Evolutionary conservation across 2,113 vertebrate species (phyloP).

Genomic region (Pseudorasbora parva): DNA sequence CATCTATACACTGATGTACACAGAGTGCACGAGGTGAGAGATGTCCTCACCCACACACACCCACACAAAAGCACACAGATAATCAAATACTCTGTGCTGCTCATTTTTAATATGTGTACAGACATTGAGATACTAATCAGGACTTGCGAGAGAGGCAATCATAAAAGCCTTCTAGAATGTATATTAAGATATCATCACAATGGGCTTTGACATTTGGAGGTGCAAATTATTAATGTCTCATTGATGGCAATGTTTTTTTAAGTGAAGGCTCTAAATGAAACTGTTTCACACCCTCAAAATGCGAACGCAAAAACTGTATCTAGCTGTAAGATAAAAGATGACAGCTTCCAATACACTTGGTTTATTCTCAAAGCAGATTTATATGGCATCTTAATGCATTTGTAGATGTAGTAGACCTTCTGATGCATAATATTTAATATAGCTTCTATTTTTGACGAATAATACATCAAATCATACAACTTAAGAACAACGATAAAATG

Average conservation of each 20-base stretch:
- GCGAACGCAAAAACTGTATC: background rate
- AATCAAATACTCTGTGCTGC: slow-evolving; percentile 18
- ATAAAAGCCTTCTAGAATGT: background rate
- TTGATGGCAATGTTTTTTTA: background rate
- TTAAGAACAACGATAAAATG: background rate
- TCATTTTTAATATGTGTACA: slow-evolving; percentile 7
- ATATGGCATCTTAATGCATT: background rate
- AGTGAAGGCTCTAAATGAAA: background rate
- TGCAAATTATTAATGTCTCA: slow-evolving; percentile 17
- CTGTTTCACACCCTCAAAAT: background rate
- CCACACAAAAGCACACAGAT: background rate
- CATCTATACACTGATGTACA: slow-evolving; percentile 65
- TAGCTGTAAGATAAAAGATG: background rate
- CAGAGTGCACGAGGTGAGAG: background rate
- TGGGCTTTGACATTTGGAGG: background rate
- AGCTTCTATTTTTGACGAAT: background rate
- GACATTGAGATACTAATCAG: background rate
- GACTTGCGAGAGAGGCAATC: background rate
- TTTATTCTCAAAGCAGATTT: background rate
- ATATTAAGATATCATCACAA: background rate
- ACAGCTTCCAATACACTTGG: background rate
- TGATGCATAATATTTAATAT: background rate
- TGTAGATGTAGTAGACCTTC: background rate
- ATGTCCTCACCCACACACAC: background rate
- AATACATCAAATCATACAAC: background rate